These are phyloP conservation scores for Camponotus pennsylvanicus DNA, from an alignment of 1,140 invertebrate species.

Conservation along the genomic window DNA sequence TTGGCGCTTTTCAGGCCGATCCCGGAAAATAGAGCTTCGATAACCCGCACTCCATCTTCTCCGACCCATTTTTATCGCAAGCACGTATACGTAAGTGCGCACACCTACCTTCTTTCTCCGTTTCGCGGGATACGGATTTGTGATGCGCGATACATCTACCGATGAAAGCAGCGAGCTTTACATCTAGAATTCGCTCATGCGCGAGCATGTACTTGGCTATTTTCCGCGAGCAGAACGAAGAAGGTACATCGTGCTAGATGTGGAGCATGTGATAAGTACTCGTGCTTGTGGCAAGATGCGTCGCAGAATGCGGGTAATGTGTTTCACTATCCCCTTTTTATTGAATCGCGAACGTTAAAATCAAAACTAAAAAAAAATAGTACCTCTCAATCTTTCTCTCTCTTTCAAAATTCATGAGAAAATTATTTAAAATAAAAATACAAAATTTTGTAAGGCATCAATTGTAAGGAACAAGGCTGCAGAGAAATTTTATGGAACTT, in stretches of 20 bases:
- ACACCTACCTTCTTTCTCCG: constrained; percentile 8
- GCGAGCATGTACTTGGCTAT: constrained; percentile 41
- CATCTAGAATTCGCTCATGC: constrained; percentile 53
- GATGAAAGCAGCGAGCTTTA: constrained; percentile 61
- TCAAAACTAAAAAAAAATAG: neutral
- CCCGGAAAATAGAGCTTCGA: constrained; percentile 37
- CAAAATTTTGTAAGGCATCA: too few species aligned
- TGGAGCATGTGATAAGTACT: constrained; percentile 62
- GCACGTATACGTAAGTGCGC: constrained; percentile 7
- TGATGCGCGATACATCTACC: constrained; percentile 52
- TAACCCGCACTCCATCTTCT: constrained; percentile 56
- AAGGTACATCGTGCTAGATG: constrained; percentile 35
- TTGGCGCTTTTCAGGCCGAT: constrained; percentile 51
- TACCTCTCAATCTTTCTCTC: neutral
- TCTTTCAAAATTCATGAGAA: neutral
- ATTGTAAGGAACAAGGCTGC: neutral
- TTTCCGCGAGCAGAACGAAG: neutral
- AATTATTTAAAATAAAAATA: neutral
- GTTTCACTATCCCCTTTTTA: neutral
- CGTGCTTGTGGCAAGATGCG: constrained; percentile 31
- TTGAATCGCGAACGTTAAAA: neutral
- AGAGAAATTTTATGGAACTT: neutral
- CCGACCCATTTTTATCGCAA: constrained; percentile 50
- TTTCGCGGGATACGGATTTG: constrained; percentile 59
- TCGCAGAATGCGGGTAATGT: constrained; percentile 33